These are phyloP conservation scores for Bombus picipes DNA, from an alignment of 1,140 invertebrate genomes.

Conservation along the genomic window DNA sequence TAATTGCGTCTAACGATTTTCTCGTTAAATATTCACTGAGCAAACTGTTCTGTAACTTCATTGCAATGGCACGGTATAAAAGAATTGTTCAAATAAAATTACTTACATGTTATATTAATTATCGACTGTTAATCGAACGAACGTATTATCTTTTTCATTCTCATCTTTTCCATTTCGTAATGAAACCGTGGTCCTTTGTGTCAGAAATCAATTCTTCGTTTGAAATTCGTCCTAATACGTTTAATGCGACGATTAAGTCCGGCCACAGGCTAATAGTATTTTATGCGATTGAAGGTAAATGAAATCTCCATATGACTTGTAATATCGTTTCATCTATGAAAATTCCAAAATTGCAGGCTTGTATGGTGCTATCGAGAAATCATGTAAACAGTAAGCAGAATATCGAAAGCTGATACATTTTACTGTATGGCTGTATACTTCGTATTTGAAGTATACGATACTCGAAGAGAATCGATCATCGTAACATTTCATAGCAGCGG, in stretches of 20 bases:
- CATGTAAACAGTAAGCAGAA: not conserved
- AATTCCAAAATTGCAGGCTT: not conserved
- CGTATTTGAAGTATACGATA: not conserved
- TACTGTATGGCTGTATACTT: too few species aligned
- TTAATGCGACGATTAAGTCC: not conserved
- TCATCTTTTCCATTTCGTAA: not conserved
- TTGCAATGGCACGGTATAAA: not conserved
- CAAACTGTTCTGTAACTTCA: not conserved
- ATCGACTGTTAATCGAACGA: not conserved
- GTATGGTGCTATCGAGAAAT: not conserved
- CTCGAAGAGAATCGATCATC: too few species aligned
- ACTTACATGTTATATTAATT: not conserved
- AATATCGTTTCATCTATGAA: not conserved
- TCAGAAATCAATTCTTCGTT: not conserved
- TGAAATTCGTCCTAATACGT: not conserved
- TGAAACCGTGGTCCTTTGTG: not conserved
- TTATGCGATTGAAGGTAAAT: too few species aligned
- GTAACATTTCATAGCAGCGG: too few species aligned
- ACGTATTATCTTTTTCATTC: not conserved
- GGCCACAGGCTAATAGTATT: not conserved
- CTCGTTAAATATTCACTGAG: not conserved
- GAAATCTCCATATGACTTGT: not conserved
- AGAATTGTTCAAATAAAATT: not conserved
- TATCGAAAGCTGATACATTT: too few species aligned
- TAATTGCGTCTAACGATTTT: constrained; percentile 6